A percentile compares a stretch with the other conserved stretches of the same genome.
phyloP scores from a whole-genome alignment of 1,140 invertebrate genomes.

The Sarcophaga bullata region DNA sequence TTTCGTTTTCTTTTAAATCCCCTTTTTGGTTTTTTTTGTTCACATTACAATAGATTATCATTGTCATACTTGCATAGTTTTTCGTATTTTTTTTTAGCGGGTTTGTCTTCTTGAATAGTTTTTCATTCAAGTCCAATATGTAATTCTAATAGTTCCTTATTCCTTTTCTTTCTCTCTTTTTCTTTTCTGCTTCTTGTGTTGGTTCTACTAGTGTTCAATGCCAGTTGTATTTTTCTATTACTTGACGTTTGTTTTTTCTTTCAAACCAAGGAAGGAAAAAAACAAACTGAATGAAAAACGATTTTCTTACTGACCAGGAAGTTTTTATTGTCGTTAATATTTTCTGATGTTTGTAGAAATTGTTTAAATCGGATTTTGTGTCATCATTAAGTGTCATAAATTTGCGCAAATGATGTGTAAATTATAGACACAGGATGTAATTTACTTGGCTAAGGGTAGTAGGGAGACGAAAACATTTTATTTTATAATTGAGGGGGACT shows the following conservation, averaged over 20 bases:
- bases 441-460: conserved; percentile 2
- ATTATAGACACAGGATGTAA: conserved; percentile 27
- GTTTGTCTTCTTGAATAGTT: neutral
- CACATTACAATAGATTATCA: neutral
- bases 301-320: conserved; percentile 2
- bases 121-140: neutral
- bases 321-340: neutral
- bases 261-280: too few relatives aligned
- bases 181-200: neutral
- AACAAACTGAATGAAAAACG: neutral
- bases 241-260: neutral
- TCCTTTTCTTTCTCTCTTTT: neutral
- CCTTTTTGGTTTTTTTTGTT: neutral
- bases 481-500: too few relatives aligned
- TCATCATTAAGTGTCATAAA: conserved; percentile 15
- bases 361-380: conserved; percentile 26
- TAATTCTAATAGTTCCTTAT: neutral
- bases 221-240: conserved; percentile 4
- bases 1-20: neutral
- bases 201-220: neutral
- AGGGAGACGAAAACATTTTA: too few relatives aligned
- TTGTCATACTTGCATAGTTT: neutral
- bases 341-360: neutral
- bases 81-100: neutral
- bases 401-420: conserved; percentile 21